Evolutionary conservation across 2,888 invertebrate genomes (phyloP).

Genomic region (Chymomyza amoena): DNA sequence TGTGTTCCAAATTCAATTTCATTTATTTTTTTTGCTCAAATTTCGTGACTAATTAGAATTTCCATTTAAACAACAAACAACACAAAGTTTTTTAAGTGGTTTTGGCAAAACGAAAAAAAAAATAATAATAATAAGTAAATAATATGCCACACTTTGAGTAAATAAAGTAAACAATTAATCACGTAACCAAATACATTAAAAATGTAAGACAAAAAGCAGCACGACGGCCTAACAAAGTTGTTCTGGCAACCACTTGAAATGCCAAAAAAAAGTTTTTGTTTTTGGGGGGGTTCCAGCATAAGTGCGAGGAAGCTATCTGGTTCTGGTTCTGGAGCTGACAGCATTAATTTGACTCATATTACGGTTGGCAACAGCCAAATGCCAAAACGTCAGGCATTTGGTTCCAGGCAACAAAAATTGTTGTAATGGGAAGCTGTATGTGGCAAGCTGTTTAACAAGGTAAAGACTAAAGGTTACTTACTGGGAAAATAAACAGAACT

Average conservation of each 20-base stretch:
- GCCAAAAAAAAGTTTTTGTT: not conserved
- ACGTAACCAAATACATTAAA: slow-evolving; percentile 49
- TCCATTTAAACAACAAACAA: slow-evolving; percentile 2
- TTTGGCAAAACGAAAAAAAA: slow-evolving; percentile 15
- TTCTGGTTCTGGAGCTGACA: slow-evolving; percentile 1
- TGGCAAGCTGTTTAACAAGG: not conserved
- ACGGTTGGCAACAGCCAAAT: not conserved
- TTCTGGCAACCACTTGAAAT: not conserved
- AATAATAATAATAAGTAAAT: slow-evolving; percentile 16
- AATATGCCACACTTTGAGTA: slow-evolving; percentile 35
- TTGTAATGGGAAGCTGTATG: not conserved
- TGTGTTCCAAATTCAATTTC: not conserved
- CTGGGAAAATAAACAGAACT: too few relatives aligned
- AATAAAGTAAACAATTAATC: slow-evolving; percentile 61
- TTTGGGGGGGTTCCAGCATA: not conserved
- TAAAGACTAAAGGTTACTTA: not conserved
- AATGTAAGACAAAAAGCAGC: slow-evolving; percentile 26
- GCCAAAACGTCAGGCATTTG: slow-evolving; percentile 10
- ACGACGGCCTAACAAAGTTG: not conserved
- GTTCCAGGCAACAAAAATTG: not conserved
- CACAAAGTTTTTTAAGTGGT: slow-evolving; percentile 24
- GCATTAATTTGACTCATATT: slow-evolving; percentile 8
- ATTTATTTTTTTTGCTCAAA: slow-evolving; percentile 4
- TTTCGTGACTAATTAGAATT: slow-evolving; percentile 23
- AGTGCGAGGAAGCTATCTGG: not conserved